A percentile compares a stretch with the other conserved stretches of the same genome.
Conservation (phyloP, 1,140 invertebrate genomes). For the Camponotus pennsylvanicus region DNA sequence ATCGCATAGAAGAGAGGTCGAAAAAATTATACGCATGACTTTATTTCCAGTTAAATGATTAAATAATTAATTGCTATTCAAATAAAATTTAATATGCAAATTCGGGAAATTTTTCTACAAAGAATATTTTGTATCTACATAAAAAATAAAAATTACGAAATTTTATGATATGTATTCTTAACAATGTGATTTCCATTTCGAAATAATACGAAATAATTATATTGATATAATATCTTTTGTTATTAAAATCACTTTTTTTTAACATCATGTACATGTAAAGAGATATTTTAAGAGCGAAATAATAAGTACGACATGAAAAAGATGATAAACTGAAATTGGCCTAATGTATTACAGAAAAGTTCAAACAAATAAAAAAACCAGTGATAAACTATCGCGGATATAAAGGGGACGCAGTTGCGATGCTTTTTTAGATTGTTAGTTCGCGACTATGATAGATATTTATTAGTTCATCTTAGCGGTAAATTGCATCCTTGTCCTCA, state of each 20-base stretch:
- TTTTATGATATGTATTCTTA: background rate
- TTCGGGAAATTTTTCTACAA: background rate
- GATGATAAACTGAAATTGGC: background rate
- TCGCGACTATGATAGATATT: conserved; percentile 44
- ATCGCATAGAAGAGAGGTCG: background rate
- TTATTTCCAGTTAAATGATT: background rate
- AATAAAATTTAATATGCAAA: background rate
- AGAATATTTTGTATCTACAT: background rate
- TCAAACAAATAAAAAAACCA: conserved; percentile 17
- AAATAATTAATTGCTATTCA: conserved; percentile 2
- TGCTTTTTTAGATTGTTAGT: conserved; percentile 17
- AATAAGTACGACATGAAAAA: background rate
- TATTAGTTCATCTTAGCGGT: conserved; percentile 35
- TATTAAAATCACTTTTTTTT: background rate
- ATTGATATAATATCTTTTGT: conserved; percentile 1
- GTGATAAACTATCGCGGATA: background rate
- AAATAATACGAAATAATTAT: background rate
- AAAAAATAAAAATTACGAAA: background rate
- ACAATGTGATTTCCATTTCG: background rate
- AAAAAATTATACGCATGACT: conserved; percentile 1
- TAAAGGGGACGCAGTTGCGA: conserved; percentile 19
- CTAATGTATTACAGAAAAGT: background rate
- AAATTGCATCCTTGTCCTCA: background rate
- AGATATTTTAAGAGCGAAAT: background rate
- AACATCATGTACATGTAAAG: no score